These are phyloP conservation scores for Pollachius pollachius DNA, from an alignment of 2,113 vertebrate species.

Conservation along the genomic window DNA sequence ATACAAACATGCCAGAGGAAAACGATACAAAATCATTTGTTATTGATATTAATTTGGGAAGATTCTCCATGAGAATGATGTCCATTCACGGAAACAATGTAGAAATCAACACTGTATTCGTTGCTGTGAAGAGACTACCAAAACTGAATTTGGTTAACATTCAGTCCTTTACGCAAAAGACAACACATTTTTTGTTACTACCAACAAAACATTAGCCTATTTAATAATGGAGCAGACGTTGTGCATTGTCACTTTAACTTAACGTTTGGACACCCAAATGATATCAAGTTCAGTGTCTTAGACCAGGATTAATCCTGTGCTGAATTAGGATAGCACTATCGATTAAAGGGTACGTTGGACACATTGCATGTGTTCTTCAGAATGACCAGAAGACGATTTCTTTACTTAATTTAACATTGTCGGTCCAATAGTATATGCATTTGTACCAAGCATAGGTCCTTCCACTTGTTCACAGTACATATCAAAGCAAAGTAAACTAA, in stretches of 20 bases:
- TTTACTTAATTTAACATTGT: conserved; percentile 16
- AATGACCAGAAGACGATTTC: conserved; percentile 16
- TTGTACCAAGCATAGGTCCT: conserved; percentile 28
- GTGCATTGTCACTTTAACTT: conserved; percentile 15
- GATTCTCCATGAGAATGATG: conserved; percentile 42
- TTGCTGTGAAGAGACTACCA: conserved; percentile 15
- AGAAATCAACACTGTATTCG: conserved; percentile 36
- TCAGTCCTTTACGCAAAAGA: conserved; percentile 19
- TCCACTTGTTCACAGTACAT: conserved; percentile 57
- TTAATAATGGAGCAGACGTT: conserved; percentile 21
- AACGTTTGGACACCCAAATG: conserved; percentile 21
- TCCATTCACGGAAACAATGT: conserved; percentile 39
- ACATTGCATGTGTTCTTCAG: too few species aligned
- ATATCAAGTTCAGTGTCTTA: conserved; percentile 21
- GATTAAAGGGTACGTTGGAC: too few species aligned
- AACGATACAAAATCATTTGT: conserved; percentile 50
- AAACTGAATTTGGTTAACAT: conserved; percentile 21
- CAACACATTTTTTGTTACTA: conserved; percentile 25
- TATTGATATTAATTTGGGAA: conserved; percentile 46
- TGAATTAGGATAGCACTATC: conserved; percentile 16
- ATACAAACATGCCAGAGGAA: conserved; percentile 66
- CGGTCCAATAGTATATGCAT: conserved; percentile 34
- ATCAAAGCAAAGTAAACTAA: conserved; percentile 3
- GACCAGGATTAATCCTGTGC: conserved; percentile 22
- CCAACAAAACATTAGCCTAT: conserved; percentile 1